Evolutionary conservation across 2,888 invertebrate genomes (phyloP).

Genomic region (Drosophila greeni): DNA sequence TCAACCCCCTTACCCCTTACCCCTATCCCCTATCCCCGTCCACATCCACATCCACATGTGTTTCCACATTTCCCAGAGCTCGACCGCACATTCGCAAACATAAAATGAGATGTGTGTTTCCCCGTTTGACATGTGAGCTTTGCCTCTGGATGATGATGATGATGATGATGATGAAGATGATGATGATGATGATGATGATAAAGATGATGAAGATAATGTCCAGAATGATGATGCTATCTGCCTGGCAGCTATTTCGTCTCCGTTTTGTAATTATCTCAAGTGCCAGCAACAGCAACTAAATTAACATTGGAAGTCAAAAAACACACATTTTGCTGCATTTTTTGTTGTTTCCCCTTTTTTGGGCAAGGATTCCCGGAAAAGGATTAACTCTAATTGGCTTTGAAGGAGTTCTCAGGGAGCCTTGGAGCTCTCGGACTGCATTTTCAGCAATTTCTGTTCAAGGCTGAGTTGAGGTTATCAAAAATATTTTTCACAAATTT

Average conservation of each 20-base stretch:
- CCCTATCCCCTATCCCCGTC: too few relatives aligned
- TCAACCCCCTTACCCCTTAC: too few relatives aligned
- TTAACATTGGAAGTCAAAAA: conserved; percentile 25
- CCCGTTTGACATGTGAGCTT: conserved; percentile 31
- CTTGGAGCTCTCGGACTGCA: not conserved
- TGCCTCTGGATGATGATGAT: not conserved
- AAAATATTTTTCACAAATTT: not conserved
- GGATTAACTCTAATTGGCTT: not conserved
- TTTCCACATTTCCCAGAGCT: conserved; percentile 1
- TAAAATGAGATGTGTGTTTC: conserved; percentile 30
- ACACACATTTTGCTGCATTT: not conserved
- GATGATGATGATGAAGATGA: too few relatives aligned
- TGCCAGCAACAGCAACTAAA: conserved; percentile 57
- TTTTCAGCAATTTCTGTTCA: not conserved
- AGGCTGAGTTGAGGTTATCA: not conserved
- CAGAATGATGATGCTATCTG: not conserved
- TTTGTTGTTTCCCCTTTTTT: not conserved
- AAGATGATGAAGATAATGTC: too few relatives aligned
- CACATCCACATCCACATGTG: not conserved
- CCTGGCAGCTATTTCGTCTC: conserved; percentile 31
- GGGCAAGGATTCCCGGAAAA: not conserved
- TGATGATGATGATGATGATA: not conserved
- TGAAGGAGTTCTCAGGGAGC: not conserved
- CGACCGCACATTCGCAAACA: conserved; percentile 8
- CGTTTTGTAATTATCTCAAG: conserved; percentile 68